phyloP scores from a whole-genome alignment of 2,113 vertebrate species.

The Antennarius striatus region DNA sequence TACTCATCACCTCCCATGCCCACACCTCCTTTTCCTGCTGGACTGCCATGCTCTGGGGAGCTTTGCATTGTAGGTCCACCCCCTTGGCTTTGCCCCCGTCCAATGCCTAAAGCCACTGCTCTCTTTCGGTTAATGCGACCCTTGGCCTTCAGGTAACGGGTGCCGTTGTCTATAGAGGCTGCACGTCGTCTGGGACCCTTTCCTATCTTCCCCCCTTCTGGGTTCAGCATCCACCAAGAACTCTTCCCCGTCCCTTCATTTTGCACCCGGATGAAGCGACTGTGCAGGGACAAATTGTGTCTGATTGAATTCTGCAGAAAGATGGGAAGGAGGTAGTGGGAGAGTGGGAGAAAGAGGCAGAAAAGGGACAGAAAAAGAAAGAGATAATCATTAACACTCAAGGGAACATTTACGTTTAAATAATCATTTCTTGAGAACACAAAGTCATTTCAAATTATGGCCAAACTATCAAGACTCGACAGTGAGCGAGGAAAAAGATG shows the following conservation, averaged over 20 bases:
- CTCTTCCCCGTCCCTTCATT: constrained; percentile 97
- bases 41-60: constrained; percentile 83
- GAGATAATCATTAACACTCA: constrained; percentile 46
- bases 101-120: constrained; percentile 81
- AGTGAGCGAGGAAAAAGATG: constrained; percentile 44
- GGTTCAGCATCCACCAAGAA: constrained; percentile 99
- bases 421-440: constrained; percentile 62
- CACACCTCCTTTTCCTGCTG: constrained; percentile 76
- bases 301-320: constrained; percentile 93
- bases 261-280: constrained; percentile 95
- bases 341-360: background rate
- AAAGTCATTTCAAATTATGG: constrained; percentile 60
- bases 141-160: constrained; percentile 91
- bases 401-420: constrained; percentile 59
- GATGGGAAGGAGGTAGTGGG: constrained; percentile 19
- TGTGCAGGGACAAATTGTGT: constrained; percentile 97
- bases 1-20: constrained; percentile 88
- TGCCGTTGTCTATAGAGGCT: constrained; percentile 90
- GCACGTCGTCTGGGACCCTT: constrained; percentile 91
- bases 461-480: constrained; percentile 50
- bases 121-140: constrained; percentile 92
- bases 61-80: constrained; percentile 81
- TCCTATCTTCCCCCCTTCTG: constrained; percentile 94
- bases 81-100: constrained; percentile 65
- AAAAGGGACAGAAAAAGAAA: constrained; percentile 11